Evolutionary conservation across 35 echinoderm and acorn worm genomes (phyloP).

Genomic region (Lytechinus pictus): DNA sequence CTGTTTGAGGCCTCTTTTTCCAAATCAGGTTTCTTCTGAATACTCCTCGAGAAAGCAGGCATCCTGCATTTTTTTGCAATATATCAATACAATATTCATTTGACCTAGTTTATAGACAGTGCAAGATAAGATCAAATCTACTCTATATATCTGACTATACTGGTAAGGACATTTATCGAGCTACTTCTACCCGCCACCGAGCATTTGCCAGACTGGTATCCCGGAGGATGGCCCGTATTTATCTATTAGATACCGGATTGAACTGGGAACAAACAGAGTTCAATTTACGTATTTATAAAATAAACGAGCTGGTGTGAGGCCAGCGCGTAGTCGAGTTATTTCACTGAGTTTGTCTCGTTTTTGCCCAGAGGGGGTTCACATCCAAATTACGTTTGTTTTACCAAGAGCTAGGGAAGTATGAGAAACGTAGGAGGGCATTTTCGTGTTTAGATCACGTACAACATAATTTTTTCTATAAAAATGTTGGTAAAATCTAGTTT

Average conservation of each 20-base stretch:
- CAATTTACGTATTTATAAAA: conserved; percentile 21
- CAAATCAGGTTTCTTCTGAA: too few species aligned
- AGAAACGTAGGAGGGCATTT: background rate
- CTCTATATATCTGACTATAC: background rate
- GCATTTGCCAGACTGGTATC: background rate
- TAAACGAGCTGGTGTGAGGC: background rate
- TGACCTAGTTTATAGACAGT: background rate
- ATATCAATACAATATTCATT: background rate
- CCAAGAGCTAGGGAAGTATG: background rate
- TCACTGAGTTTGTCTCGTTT: background rate
- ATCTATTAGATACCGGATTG: background rate
- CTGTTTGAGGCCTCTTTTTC: too few species aligned
- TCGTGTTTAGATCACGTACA: background rate
- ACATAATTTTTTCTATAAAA: too few species aligned
- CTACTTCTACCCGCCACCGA: background rate
- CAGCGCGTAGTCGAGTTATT: background rate
- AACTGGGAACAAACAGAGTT: conserved; percentile 10
- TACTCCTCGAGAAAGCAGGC: too few species aligned
- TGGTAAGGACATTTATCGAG: background rate
- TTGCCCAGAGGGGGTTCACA: background rate
- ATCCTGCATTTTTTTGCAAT: too few species aligned
- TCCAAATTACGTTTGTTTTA: background rate
- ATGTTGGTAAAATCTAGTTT: too few species aligned
- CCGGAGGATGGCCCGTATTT: background rate
- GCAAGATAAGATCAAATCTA: background rate